Evolutionary conservation across 1,140 invertebrate species (phyloP).

Genomic region (Procambarus virginalis): DNA sequence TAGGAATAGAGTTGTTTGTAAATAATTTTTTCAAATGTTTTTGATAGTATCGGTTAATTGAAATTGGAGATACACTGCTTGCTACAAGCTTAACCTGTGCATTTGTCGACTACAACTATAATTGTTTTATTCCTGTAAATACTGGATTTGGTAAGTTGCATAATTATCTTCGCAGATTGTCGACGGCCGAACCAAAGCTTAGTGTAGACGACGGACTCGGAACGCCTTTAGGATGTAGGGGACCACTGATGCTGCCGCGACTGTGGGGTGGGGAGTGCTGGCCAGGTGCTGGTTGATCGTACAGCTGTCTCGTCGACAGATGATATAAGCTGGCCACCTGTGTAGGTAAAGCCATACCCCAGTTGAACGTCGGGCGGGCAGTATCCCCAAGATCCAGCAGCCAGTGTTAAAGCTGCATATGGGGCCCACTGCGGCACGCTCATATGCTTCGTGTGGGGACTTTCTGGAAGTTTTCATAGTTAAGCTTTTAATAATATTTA

Average conservation of each 20-base stretch:
- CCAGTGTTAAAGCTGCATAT: neutral
- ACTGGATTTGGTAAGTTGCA: too few relatives aligned
- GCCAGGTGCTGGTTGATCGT: too few relatives aligned
- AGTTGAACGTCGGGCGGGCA: neutral
- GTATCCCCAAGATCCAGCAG: neutral
- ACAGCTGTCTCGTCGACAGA: too few relatives aligned
- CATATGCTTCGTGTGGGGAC: neutral
- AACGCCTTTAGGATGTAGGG: conserved; percentile 30
- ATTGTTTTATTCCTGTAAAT: too few relatives aligned
- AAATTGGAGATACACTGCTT: too few relatives aligned
- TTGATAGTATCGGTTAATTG: too few relatives aligned
- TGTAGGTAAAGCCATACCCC: neutral
- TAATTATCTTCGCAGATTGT: conserved; percentile 8
- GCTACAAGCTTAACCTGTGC: too few relatives aligned
- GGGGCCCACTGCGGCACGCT: neutral
- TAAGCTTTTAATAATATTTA: neutral
- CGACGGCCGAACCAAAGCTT: conserved; percentile 31
- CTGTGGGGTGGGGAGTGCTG: too few relatives aligned
- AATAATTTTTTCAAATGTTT: too few relatives aligned
- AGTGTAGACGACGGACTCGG: conserved; percentile 4
- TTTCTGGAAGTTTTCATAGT: neutral
- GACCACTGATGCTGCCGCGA: neutral
- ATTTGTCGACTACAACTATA: too few relatives aligned
- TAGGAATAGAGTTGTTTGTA: too few relatives aligned
- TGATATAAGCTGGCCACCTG: too few relatives aligned